Evolutionary conservation across 2,113 vertebrate species (phyloP), one percentile per base, ranked within the genome.

Genomic region (Tor tambroides): DNA sequence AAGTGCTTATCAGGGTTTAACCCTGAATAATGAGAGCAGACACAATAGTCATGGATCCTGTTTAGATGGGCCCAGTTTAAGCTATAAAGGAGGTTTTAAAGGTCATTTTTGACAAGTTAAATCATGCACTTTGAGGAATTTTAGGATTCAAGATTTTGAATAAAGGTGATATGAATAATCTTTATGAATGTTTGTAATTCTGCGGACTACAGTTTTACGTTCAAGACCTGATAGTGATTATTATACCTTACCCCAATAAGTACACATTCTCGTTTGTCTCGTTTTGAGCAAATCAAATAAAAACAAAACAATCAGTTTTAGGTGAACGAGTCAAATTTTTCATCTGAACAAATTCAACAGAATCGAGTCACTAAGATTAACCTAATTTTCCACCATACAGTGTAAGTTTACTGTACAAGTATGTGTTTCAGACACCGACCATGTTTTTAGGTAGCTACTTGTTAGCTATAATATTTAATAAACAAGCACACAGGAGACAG

Each of bases 1-100:
- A 84, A 80, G 71, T 51, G 80, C 74, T 67, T 83, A 11, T 61
- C 32, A 76, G 43, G 15, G 56, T 32, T 65, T 63, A 69, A 59
- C 51, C 28, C 82, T 17, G 21, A 38, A 71, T 71, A 83, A 84
- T 76, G 54, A 67, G 43, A 7, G 56, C 38, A 65, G 10, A 67
- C 41, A 54, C 51, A 69, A 56, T 69, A 63, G 38, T 41, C 74
- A 56, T 23, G 43, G 85, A 83, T 46, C 21, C 21, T 75, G 26
- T 76, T 51, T 75, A 26, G 8, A 61, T 4, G 28, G 2, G 9
- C 28, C 2, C 59, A 17, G n/a, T 61, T 79, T 59, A 41, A 80
- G 54, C 21, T 63, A 41, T 61, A n/a, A 80, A 51, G 15, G 15
- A 51, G 49, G 5, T 17, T 51, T 51, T 51, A 51, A 51, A 61